phyloP scores from a whole-genome alignment of 2,888 invertebrate species.

The Cyclophora punctaria region DNA sequence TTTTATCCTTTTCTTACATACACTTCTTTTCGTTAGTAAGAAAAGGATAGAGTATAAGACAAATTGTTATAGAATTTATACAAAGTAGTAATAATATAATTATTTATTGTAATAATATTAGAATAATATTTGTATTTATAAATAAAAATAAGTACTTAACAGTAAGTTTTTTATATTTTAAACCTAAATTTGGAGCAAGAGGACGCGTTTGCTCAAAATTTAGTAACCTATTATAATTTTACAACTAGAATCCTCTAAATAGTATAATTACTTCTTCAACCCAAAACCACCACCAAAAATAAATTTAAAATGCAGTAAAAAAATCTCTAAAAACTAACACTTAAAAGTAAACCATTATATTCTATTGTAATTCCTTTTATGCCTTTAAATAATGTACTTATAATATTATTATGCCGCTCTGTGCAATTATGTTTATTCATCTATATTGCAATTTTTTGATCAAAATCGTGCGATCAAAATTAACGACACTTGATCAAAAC shows the following conservation, averaged over 20 bases:
- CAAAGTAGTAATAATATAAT: too few relatives aligned
- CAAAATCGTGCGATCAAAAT: neutral
- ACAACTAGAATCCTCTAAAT: neutral
- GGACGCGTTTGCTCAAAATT: slow-evolving; percentile 63
- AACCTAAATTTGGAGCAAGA: slow-evolving; percentile 54
- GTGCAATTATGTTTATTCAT: slow-evolving; percentile 43
- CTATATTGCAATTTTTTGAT: too few relatives aligned
- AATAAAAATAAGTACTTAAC: slow-evolving; percentile 12
- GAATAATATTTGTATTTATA: too few relatives aligned
- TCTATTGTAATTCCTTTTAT: too few relatives aligned
- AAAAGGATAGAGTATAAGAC: too few relatives aligned
- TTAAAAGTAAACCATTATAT: neutral
- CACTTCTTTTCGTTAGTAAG: too few relatives aligned
- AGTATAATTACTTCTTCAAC: neutral
- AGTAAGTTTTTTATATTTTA: slow-evolving; percentile 3
- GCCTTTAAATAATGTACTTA: too few relatives aligned
- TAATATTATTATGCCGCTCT: slow-evolving; percentile 33
- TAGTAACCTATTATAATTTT: slow-evolving; percentile 16
- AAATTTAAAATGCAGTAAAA: slow-evolving; percentile 57
- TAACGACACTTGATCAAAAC: neutral
- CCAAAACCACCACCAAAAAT: neutral
- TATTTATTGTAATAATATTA: too few relatives aligned
- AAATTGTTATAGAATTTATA: too few relatives aligned
- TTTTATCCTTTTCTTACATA: too few relatives aligned
- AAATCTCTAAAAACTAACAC: slow-evolving; percentile 15